Percentiles rank a stretch among this genome's conserved stretches.
phyloP scores from a whole-genome alignment of 2,113 vertebrate genomes.

The Dolichallabes microphthalmus region DNA sequence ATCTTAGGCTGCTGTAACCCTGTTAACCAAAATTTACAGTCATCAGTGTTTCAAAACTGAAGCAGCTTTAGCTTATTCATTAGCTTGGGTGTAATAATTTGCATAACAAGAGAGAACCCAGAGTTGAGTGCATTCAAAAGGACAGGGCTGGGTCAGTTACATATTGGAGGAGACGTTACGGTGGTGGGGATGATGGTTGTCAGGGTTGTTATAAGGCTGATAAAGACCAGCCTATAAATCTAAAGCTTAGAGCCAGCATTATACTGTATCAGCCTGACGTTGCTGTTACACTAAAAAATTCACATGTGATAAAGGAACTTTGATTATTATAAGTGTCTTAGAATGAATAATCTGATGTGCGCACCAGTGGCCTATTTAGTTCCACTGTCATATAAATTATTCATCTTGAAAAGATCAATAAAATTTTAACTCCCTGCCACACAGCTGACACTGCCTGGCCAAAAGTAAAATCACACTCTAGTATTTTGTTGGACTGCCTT shows the following conservation, averaged over 20 bases:
- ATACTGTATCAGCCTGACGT: neutral
- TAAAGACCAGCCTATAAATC: neutral
- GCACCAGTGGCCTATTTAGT: neutral
- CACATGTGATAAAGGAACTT: neutral
- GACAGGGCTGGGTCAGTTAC: neutral
- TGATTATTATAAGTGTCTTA: neutral
- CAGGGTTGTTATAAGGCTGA: too few species aligned
- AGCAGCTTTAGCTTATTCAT: neutral
- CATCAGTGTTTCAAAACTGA: neutral
- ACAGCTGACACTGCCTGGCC: too few species aligned
- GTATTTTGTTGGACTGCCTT: too few species aligned
- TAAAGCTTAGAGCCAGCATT: neutral
- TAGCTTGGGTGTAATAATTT: neutral
- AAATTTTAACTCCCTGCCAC: too few species aligned
- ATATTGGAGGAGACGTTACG: neutral
- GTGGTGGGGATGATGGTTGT: too few species aligned
- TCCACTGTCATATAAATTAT: neutral
- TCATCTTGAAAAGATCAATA: too few species aligned
- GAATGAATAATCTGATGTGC: neutral
- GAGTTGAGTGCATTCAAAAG: neutral
- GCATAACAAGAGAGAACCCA: neutral
- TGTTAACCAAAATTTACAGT: conserved; percentile 57
- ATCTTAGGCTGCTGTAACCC: conserved; percentile 96
- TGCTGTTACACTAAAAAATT: neutral
- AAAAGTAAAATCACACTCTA: too few species aligned